Evolutionary conservation across 2,888 invertebrate genomes (phyloP), one percentile per base, ranked within the genome.

Genomic region (Athripsodes cinereus): DNA sequence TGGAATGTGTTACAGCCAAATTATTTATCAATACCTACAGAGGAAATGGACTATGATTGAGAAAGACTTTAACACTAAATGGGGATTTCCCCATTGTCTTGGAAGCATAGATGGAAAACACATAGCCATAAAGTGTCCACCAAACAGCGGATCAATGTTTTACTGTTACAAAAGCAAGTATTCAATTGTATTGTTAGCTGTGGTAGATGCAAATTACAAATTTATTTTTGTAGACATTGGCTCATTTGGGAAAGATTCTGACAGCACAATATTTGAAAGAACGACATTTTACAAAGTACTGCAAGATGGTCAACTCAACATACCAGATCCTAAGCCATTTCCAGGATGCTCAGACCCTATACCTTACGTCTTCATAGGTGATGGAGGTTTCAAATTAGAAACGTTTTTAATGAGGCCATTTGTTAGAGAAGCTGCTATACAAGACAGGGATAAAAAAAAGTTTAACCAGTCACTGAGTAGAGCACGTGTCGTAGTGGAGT

Each of bases 321-420:
- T 53, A 34, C 46, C 53, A 20, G 20, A 21, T 44, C 21, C 19
- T 11, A 44, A 53, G 20, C 53, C 53, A 53, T 46, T 53, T 16
- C 20, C 44, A 46, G 53, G 46, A 44, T 19, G 46, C 20, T 18
- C 40, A 53, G 44, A 53, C 16, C 44, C 53, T 20, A 8, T 53
- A 8, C 53, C 44, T 46, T 46, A 46, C 22, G 44, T 53, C 18
- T 53, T 53, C 21, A 53, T 53, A 20, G 44, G 46, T 11, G 44
- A 53, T 21, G 53, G 53, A 16, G 53, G 20, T 21, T 53, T 53
- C 46, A 53, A 53, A 46, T 53, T 53, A 21, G 53, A 53, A 53
- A 46, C n/a, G 21, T 46, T 53, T 53, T 53, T 44, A 35, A 53
- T 53, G 46, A 53, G 46, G 35, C 53, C 53, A 10, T 53, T 53